Evolutionary conservation across 2,113 vertebrate species (phyloP).

Genomic region (Tetrao urogallus): DNA sequence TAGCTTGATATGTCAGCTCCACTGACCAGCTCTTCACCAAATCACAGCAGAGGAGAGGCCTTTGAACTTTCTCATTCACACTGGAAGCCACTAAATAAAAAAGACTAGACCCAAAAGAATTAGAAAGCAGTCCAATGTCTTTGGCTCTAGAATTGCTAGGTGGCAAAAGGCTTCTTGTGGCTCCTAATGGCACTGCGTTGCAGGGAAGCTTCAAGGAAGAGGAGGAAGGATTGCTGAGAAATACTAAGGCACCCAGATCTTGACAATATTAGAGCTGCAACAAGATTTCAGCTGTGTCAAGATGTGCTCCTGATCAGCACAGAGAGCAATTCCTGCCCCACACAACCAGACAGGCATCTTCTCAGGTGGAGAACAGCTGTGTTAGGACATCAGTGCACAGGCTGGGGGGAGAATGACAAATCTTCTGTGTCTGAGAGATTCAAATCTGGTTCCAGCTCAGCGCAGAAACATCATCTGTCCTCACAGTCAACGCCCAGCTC

Average conservation of each 20-base stretch:
- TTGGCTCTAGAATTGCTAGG: background rate
- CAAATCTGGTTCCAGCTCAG: conserved; percentile 19
- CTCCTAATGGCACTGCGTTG: background rate
- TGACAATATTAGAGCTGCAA: background rate
- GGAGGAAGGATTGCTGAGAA: background rate
- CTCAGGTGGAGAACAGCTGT: background rate
- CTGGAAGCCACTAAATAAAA: background rate
- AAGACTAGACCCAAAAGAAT: background rate
- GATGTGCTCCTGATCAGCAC: background rate
- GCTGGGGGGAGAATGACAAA: background rate
- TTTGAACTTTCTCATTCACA: background rate
- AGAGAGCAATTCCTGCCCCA: background rate
- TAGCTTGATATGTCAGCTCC: background rate
- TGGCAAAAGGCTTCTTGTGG: conserved; percentile 1
- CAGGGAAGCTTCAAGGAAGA: background rate
- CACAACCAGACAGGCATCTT: background rate
- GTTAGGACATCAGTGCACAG: background rate
- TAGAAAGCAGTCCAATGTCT: background rate
- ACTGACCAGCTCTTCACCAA: background rate
- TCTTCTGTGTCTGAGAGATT: background rate
- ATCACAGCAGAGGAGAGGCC: background rate
- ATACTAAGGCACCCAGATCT: conserved; percentile 15
- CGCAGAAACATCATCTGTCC: conserved; percentile 1
- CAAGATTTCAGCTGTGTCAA: background rate
- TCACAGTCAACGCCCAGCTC: background rate